Evolutionary conservation across 2,797 vertebrate genomes (phyloP), one percentile per base, ranked within the genome.

Genomic region (Sylvia borin): DNA sequence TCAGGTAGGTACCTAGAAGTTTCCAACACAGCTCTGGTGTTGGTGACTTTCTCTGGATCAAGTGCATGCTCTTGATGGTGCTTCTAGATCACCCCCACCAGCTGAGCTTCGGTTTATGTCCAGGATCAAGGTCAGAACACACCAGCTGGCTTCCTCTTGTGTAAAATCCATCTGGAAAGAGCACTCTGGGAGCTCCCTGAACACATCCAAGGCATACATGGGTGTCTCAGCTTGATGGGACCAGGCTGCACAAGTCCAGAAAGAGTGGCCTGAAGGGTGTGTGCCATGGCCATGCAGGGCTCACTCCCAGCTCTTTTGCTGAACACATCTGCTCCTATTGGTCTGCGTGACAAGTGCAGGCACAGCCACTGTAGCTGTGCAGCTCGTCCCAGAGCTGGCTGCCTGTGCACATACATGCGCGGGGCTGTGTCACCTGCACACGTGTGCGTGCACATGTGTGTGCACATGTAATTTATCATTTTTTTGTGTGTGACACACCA

Each of bases 291-390:
- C 11, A 2, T 1, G 57, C 0, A 0, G 32, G 25, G 16, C 57
- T 88, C 5, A 1, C 34, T 82, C 42, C 26, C 77, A 79, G 21
- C 64, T 79, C 67, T 92, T 95, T 82, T 0, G 25, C 88, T 91
- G 92, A 53, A 68, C 96, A 89, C 62, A 76, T 87, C 94, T 97
- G 95, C 96, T 96, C 96, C 96, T 97, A 85, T 94, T 96, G 96
- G 96, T 50, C 74, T 96, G 77, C 6, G 40, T 3, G 53, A 71
- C 94, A 89, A 97, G 51, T 96, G 94, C 96, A 97, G 93, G 91
- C 90, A 88, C 67, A 91, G 83, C 34, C 88, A 47, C 60, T 22
- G 27, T 53, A 47, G 55, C 77, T 79, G 60, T 57, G 74, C 64
- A 65, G 71, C 27, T 82, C 1, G 0, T 88, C 73, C 74, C 76